phyloP scores from a whole-genome alignment of 2,113 vertebrate species.

The Cryptoleucopteryx plumbea region DNA sequence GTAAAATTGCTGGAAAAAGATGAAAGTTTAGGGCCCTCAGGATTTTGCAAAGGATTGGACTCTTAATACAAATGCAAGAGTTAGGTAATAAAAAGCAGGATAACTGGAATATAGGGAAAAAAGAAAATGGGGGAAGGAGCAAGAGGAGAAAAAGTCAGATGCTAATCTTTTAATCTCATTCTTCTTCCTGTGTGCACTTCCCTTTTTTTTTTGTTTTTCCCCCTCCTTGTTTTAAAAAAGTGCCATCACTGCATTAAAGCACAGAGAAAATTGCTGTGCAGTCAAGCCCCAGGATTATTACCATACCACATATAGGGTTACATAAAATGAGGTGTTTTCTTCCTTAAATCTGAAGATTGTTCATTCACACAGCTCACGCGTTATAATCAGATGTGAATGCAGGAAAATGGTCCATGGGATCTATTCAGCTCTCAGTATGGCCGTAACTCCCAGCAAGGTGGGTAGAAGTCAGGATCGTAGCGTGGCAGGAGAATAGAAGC shows the following conservation, averaged over 20 bases:
- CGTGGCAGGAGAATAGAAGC: constrained; percentile 34
- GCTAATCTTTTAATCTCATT: background rate
- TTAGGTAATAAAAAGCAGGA: background rate
- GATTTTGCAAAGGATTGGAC: background rate
- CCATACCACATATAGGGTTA: background rate
- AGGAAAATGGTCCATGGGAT: background rate
- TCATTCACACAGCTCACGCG: background rate
- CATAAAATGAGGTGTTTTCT: background rate
- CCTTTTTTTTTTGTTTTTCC: background rate
- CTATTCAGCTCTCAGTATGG: background rate
- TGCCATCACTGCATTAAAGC: background rate
- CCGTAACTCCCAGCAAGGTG: constrained; percentile 13
- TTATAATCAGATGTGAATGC: background rate
- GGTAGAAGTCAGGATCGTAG: background rate
- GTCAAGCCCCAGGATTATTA: background rate
- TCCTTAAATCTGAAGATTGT: background rate
- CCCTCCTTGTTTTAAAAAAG: background rate
- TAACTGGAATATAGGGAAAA: background rate
- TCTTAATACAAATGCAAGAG: background rate
- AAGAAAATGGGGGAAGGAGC: background rate
- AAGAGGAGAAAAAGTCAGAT: background rate
- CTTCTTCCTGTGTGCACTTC: background rate
- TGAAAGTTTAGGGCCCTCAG: background rate
- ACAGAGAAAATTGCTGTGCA: background rate
- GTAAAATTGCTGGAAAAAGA: background rate